Conservation (phyloP, 2,888 invertebrate species). For the Dendrolimus houi region DNA sequence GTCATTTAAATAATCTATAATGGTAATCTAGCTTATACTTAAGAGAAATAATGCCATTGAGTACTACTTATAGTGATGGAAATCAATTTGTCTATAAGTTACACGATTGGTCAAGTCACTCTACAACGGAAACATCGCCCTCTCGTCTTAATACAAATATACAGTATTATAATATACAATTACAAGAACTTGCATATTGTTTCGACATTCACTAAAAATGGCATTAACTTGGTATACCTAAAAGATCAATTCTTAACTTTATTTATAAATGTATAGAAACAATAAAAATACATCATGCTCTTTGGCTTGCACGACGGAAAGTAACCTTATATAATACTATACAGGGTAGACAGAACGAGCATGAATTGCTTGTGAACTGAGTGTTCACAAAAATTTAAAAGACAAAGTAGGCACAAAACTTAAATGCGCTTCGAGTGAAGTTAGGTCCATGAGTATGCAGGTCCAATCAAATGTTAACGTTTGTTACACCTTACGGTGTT, state of each 20-base stretch:
- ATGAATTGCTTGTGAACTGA: too few relatives aligned
- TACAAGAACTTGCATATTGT: constrained; percentile 61
- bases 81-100: constrained; percentile 41
- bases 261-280: constrained; percentile 55
- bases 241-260: constrained; percentile 59
- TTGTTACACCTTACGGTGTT: too few relatives aligned
- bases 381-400: too few relatives aligned
- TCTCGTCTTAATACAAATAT: constrained; percentile 70
- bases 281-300: constrained; percentile 74
- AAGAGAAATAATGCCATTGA: constrained; percentile 74
- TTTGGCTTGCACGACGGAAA: constrained; percentile 75
- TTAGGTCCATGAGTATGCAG: too few relatives aligned
- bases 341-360: too few relatives aligned
- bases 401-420: too few relatives aligned
- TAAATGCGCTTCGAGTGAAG: too few relatives aligned
- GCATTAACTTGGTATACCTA: constrained; percentile 70
- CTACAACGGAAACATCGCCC: constrained; percentile 59
- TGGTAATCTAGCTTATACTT: constrained; percentile 75
- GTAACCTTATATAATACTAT: constrained; percentile 44
- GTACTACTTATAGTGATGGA: constrained; percentile 54
- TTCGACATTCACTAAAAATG: constrained; percentile 69
- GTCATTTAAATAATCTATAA: constrained; percentile 79
- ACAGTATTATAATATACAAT: constrained; percentile 69
- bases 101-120: constrained; percentile 72
- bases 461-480: too few relatives aligned